Percentiles rank a stretch among this genome's conserved stretches.
phyloP scores from a whole-genome alignment of 2,888 invertebrate genomes.

The Aproaerema taeniolella region DNA sequence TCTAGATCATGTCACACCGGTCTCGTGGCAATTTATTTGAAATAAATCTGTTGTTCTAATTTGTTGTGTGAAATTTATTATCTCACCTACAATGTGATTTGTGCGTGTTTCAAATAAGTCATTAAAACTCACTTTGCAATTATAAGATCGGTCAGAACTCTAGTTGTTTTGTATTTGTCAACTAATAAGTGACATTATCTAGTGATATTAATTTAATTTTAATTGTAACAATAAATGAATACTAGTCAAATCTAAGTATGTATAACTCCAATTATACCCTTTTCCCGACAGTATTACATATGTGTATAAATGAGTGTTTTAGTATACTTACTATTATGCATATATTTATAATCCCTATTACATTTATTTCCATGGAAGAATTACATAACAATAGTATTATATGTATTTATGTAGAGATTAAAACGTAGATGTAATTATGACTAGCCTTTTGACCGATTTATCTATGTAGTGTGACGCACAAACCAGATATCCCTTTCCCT shows the following conservation, averaged over 20 bases:
- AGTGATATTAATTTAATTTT: conserved; percentile 73
- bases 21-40: conserved; percentile 76
- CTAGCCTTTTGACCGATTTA: conserved; percentile 75
- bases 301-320: conserved; percentile 35
- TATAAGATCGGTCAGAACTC: conserved; percentile 63
- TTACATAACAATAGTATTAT: conserved; percentile 44
- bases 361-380: conserved; percentile 32
- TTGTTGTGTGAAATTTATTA: conserved; percentile 68
- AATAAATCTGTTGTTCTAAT: conserved; percentile 76
- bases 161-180: conserved; percentile 53
- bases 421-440: conserved; percentile 47
- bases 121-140: conserved; percentile 22
- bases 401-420: conserved; percentile 47
- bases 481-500: conserved; percentile 38
- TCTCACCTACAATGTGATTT: conserved; percentile 57
- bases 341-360: conserved; percentile 34
- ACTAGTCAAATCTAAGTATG: conserved; percentile 68
- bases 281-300: conserved; percentile 43
- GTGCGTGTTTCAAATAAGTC: conserved; percentile 48
- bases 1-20: conserved; percentile 78
- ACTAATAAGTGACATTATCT: conserved; percentile 73
- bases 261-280: conserved; percentile 46
- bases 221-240: conserved; percentile 56
- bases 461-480: conserved; percentile 70
- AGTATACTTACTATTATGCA: conserved; percentile 32